A percentile compares a stretch with the other conserved stretches of the same genome.
Evolutionary conservation across 2,888 invertebrate species (phyloP).

Genomic region (Chelonus formosanus): DNA sequence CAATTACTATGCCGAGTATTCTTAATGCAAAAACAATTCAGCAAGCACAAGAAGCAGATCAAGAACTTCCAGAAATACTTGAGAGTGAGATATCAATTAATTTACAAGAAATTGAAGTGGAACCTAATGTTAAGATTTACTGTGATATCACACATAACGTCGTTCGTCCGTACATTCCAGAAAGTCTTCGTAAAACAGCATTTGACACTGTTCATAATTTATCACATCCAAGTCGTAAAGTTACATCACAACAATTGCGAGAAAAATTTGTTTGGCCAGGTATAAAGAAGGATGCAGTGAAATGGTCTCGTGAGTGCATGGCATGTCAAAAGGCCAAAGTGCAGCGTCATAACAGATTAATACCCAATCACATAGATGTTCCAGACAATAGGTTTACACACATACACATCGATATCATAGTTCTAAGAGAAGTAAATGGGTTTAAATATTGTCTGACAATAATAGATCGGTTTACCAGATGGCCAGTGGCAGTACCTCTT

Average conservation of each 20-base stretch:
- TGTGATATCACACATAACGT: constrained; percentile 39
- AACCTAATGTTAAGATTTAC: constrained; percentile 22
- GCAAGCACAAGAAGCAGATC: not conserved
- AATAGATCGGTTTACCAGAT: constrained; percentile 52
- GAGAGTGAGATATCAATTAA: not conserved
- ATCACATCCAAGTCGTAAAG: constrained; percentile 39
- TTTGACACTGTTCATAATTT: constrained; percentile 41
- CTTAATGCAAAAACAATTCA: constrained; percentile 13
- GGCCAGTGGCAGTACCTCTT: constrained; percentile 54
- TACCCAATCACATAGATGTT: constrained; percentile 20
- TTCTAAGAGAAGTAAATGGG: constrained; percentile 40
- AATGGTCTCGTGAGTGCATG: constrained; percentile 38
- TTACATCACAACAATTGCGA: constrained; percentile 32
- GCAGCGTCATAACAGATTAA: constrained; percentile 32
- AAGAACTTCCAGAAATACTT: not conserved
- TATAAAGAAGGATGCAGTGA: constrained; percentile 35
- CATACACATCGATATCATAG: constrained; percentile 35
- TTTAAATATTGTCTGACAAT: constrained; percentile 53
- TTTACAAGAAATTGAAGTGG: constrained; percentile 8
- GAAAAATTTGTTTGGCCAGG: constrained; percentile 45
- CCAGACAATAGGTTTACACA: constrained; percentile 29
- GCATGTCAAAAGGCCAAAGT: constrained; percentile 42
- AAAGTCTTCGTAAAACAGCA: constrained; percentile 35
- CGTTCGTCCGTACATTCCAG: constrained; percentile 43
- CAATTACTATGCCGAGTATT: constrained; percentile 26